Evolutionary conservation across 2,113 vertebrate genomes (phyloP), one percentile per base, ranked within the genome.

Genomic region (Oryzias curvinotus): DNA sequence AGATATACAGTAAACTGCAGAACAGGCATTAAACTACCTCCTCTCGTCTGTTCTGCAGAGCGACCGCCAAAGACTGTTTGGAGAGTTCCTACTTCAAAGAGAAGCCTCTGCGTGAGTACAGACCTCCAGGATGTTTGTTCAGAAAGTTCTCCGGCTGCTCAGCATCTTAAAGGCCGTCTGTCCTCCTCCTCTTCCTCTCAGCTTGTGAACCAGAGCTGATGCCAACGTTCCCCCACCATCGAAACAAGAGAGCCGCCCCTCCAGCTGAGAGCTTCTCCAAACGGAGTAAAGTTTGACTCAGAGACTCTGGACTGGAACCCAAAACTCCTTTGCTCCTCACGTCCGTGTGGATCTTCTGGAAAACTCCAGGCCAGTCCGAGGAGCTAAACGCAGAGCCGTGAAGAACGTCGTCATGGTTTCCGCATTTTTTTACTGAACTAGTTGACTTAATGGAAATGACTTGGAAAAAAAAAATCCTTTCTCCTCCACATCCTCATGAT

Each of bases 71-170:
- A 17, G 97, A 99, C 57, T 91, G 93, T 75, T 70, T 98, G 88
- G 96, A 98, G 56, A 99, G 95, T 62, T 98, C 96, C 16, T 99
- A 99, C 89, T 99, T 99, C 88, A 99, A 99, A 78, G 97, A 98
- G 78, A 98, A 99, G 67, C 96, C 97, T 5, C 75, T 98, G 16
- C 96, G 96, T 99, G 79, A 96, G 97, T 96, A 5, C 28, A 56
- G 3, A 1, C 2, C 2, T 8, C 1, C 8, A 7, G 0, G 6
- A 1, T 1, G 19, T 0, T 0, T 17, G 7, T 5, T 43, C n/a
- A 10, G 25, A 14, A n/a, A 0, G 3, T 5, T 18, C 19, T 12
- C 5, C 1, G 42, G 18, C 18, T n/a, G 10, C 28, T 17, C 21
- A 2, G 0, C 1, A 1, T 25, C 45, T 5, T n/a, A 16, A 14